phyloP scores from a whole-genome alignment of 2,888 invertebrate species.

The Conops quadrifasciatus region DNA sequence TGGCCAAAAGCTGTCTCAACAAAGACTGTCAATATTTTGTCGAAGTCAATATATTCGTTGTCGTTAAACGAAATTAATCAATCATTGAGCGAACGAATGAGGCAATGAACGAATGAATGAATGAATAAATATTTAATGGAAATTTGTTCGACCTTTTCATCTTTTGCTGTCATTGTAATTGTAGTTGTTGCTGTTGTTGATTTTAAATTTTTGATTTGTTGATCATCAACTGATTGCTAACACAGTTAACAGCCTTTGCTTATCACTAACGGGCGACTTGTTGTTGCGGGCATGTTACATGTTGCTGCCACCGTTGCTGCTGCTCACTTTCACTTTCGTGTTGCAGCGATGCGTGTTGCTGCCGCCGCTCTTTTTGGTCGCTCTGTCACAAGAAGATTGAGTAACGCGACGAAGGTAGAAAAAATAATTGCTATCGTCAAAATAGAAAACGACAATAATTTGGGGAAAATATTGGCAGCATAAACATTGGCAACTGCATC shows the following conservation, averaged over 20 bases:
- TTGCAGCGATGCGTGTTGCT: conserved; percentile 17
- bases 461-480: too few species aligned
- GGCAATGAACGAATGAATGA: too few species aligned
- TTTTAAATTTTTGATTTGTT: background rate
- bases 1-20: background rate
- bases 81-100: too few species aligned
- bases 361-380: background rate
- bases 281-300: conserved; percentile 1
- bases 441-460: too few species aligned
- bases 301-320: background rate
- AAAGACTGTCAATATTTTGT: background rate
- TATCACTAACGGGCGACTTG: background rate
- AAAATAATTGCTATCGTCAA: too few species aligned
- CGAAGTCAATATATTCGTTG: too few species aligned
- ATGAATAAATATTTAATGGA: too few species aligned
- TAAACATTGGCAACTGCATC: too few species aligned
- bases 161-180: background rate
- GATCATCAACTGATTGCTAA: background rate
- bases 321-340: conserved; percentile 7
- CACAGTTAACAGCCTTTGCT: background rate
- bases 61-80: too few species aligned
- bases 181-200: background rate
- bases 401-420: too few species aligned
- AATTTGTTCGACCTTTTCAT: too few species aligned
- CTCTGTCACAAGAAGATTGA: too few species aligned